Base-by-base conservation (phyloP, 2,113 vertebrate genomes). In the Crocuta crocuta region DNA sequence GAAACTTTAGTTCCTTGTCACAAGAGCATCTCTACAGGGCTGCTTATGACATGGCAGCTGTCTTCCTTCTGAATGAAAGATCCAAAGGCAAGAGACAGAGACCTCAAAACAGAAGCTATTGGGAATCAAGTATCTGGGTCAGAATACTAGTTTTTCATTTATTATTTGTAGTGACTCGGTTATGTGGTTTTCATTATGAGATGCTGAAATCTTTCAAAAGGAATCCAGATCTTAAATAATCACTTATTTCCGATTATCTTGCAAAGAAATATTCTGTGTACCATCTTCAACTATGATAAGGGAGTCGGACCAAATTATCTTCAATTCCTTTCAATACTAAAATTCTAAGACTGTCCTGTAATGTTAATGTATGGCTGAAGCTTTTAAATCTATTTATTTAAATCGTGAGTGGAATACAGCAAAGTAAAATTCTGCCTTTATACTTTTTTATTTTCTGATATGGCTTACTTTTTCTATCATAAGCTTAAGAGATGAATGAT, bases 171-270 rank as follows among this genome's bases (percentile, higher is more conserved):
- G 50, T 70, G 55, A 91, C 63, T 89, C 43, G 26, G 7, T 91
- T 97, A 53, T 78, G 43, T 48, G 28, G 43, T 48, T 48, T 76
- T 48, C n/a, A 53, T 79, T 63, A 71, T 17, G 12, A 70, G 61
- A 17, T 35, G 9, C 24, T 35, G 13, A 96, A 80, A 31, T 91
- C 39, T 45, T 92, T 55, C 45, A 88, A 26, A 53, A 84, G 80
- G 33, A 92, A 93, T 39, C 24, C 70, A 90, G 5, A 33, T 90
- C 45, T 73, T 87, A 92, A 79, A 68, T 82, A 85, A 84, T 55
- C 84, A 88, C 61, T n/a, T 73, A 81, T 58, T 95, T 86, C 45
- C 70, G 53, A 91, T 95, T 68, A 68, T 63, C 55, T n/a, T 66
- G 5, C 65, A 87, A 92, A 74, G 45, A 94, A 76, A 81, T 71